phyloP scores from a whole-genome alignment of 2,797 vertebrate genomes.

The Malurus splendens region DNA sequence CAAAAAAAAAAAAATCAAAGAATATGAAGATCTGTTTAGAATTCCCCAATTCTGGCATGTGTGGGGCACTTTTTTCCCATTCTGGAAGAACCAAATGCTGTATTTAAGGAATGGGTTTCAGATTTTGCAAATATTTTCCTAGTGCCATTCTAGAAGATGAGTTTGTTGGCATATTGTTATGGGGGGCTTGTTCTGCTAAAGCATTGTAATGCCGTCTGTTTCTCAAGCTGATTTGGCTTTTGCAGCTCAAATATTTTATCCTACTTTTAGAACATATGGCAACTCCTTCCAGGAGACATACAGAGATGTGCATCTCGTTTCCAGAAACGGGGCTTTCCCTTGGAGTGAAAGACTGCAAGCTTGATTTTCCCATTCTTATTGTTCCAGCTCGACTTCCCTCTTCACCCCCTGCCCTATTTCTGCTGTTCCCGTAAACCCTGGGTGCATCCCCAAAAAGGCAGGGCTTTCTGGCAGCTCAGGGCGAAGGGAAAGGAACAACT shows the following conservation, averaged over 20 bases:
- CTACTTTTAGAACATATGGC: slow-evolving; percentile 61
- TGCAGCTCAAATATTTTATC: slow-evolving; percentile 65
- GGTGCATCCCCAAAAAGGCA: background rate
- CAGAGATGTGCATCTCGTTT: slow-evolving; percentile 37
- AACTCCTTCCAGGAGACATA: slow-evolving; percentile 34
- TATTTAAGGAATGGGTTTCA: slow-evolving; percentile 62
- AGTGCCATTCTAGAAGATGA: slow-evolving; percentile 66
- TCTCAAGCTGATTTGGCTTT: slow-evolving; percentile 69
- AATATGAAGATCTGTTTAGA: background rate
- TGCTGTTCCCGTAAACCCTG: background rate
- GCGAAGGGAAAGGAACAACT: background rate
- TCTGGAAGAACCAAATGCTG: slow-evolving; percentile 52
- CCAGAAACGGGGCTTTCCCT: slow-evolving; percentile 7
- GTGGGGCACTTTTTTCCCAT: background rate
- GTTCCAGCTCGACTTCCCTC: background rate
- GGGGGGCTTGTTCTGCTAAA: slow-evolving; percentile 64
- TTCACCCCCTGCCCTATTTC: background rate
- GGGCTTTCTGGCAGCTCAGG: background rate
- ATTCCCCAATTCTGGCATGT: background rate
- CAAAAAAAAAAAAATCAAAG: background rate
- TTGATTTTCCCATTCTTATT: background rate
- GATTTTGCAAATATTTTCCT: slow-evolving; percentile 75
- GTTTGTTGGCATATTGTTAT: slow-evolving; percentile 64
- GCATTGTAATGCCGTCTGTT: slow-evolving; percentile 70
- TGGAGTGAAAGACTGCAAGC: background rate